These are phyloP conservation scores for Noctua pronuba DNA, from an alignment of 2,888 invertebrate genomes.

Conservation along the genomic window DNA sequence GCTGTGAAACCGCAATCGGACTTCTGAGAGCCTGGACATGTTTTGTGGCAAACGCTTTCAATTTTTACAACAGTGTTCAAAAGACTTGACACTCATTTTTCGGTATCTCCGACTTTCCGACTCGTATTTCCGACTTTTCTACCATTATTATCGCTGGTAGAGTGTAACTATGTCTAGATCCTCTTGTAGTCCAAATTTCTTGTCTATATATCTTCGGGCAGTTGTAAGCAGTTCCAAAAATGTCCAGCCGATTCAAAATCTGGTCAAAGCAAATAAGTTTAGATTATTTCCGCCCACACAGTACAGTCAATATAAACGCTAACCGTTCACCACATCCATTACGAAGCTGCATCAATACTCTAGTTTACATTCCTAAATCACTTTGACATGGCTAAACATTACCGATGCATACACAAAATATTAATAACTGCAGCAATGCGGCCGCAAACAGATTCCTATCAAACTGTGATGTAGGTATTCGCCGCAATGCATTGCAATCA, in stretches of 20 bases:
- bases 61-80: no score
- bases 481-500: constrained; percentile 40
- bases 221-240: background rate
- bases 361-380: constrained; percentile 39
- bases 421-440: constrained; percentile 49
- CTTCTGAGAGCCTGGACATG: no score
- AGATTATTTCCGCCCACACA: background rate
- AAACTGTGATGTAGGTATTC: constrained; percentile 57
- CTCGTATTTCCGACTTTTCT: no score
- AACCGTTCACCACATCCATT: background rate
- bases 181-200: background rate
- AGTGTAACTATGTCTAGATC: background rate
- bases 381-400: constrained; percentile 36
- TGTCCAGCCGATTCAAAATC: background rate
- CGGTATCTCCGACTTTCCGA: no score
- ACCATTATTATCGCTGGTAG: background rate
- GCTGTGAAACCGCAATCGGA: background rate
- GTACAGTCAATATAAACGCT: background rate
- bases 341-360: constrained; percentile 44
- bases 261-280: background rate
- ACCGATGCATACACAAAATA: constrained; percentile 25
- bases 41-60: no score
- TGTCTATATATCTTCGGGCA: background rate
- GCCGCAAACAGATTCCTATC: constrained; percentile 54
- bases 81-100: no score